A percentile compares a stretch with the other conserved stretches of the same genome.
phyloP scores from a whole-genome alignment of 2,113 vertebrate genomes.

The Zingel zingel region DNA sequence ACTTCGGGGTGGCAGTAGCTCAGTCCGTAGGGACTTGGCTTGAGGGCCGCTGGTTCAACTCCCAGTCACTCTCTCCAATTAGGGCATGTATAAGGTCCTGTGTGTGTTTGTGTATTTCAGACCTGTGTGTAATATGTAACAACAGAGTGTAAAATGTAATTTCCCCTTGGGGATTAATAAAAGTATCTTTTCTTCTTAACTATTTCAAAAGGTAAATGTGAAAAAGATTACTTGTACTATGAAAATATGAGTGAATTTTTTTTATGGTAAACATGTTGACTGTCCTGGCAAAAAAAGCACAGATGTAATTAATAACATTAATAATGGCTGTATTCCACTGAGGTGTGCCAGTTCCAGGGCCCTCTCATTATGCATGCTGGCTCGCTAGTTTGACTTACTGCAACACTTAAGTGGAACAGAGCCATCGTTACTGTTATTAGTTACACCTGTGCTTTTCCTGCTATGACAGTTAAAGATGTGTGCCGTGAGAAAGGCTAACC shows the following conservation, averaged over 20 bases:
- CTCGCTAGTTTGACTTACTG: not conserved
- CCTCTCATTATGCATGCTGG: not conserved
- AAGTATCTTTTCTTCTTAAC: too few species aligned
- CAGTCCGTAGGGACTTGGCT: too few species aligned
- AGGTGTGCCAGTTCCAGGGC: not conserved
- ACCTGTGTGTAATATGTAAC: too few species aligned
- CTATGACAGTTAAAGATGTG: not conserved
- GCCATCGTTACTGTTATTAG: not conserved
- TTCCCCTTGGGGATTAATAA: too few species aligned
- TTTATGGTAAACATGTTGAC: not conserved
- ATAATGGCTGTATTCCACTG: conserved; percentile 14
- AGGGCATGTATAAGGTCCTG: too few species aligned
- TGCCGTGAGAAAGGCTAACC: not conserved
- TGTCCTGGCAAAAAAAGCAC: not conserved
- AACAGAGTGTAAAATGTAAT: too few species aligned
- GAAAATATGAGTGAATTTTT: not conserved
- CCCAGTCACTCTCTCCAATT: too few species aligned
- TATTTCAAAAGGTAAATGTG: not conserved
- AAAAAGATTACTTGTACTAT: not conserved
- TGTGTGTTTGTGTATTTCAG: too few species aligned
- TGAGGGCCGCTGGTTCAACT: too few species aligned
- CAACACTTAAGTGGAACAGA: conserved; percentile 8
- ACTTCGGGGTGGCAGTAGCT: too few species aligned
- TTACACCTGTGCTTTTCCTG: conserved; percentile 17
- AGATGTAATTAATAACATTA: not conserved